phyloP scores from a whole-genome alignment of 1,140 invertebrate genomes.

The Teleopsis dalmanni region DNA sequence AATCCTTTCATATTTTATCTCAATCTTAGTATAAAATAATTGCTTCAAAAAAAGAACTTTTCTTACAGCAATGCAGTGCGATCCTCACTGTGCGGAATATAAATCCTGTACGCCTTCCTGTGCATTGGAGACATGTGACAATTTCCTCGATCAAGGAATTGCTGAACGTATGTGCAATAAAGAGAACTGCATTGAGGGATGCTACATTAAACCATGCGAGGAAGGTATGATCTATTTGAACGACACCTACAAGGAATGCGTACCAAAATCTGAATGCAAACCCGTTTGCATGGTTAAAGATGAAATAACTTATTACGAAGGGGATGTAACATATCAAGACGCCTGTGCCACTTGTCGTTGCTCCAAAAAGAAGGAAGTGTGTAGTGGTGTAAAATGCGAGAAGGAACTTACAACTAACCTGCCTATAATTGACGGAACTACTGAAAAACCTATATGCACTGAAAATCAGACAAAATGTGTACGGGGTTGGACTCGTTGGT shows the following conservation, averaged over 20 bases:
- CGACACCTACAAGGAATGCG: conserved; percentile 59
- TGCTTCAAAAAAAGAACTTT: no score
- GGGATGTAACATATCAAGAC: conserved; percentile 66
- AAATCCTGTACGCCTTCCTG: conserved; percentile 74
- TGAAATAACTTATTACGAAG: conserved; percentile 62
- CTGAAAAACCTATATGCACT: conserved; percentile 15
- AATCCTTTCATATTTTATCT: no score
- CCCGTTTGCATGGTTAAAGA: conserved; percentile 59
- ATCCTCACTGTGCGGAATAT: conserved; percentile 68
- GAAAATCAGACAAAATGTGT: conserved; percentile 47
- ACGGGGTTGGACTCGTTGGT: conserved; percentile 68
- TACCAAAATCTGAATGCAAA: conserved; percentile 62
- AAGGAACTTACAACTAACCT: conserved; percentile 21
- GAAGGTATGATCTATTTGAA: conserved; percentile 64
- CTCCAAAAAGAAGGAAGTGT: conserved; percentile 55
- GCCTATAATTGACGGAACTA: conserved; percentile 18
- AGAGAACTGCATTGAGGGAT: conserved; percentile 71
- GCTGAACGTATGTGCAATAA: conserved; percentile 56
- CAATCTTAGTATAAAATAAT: no score
- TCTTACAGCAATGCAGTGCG: conserved; percentile 73
- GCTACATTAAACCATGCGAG: conserved; percentile 57
- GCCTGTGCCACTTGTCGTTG: conserved; percentile 71
- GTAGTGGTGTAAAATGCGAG: conserved; percentile 60
- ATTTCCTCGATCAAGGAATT: conserved; percentile 56
- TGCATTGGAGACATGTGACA: conserved; percentile 75